These are phyloP conservation scores for Palloptera scutellata DNA, from an alignment of 2,888 invertebrate species.

Conservation along the genomic window DNA sequence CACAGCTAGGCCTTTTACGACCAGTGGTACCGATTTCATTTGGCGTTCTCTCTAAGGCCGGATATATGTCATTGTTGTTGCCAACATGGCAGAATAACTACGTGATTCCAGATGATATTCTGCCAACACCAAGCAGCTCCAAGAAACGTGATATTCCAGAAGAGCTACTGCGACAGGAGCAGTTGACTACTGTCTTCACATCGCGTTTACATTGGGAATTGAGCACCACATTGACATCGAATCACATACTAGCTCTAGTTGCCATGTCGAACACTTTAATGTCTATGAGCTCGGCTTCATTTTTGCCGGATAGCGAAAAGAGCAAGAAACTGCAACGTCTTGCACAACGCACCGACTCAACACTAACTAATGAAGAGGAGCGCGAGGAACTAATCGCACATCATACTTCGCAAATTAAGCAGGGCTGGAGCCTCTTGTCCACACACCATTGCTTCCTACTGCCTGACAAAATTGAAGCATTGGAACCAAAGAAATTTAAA, in stretches of 20 bases:
- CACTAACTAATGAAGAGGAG: constrained; percentile 81
- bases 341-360: constrained; percentile 62
- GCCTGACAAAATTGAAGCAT: constrained; percentile 86
- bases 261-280: constrained; percentile 95
- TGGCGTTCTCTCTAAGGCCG: constrained; percentile 95
- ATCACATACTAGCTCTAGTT: constrained; percentile 93
- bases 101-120: constrained; percentile 57
- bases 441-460: constrained; percentile 95
- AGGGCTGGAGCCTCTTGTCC: constrained; percentile 96
- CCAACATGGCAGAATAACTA: constrained; percentile 83
- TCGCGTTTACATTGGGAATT: constrained; percentile 95
- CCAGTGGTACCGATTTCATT: constrained; percentile 96
- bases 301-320: constrained; percentile 87
- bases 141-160: constrained; percentile 67
- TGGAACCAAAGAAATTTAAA: constrained; percentile 74
- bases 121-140: constrained; percentile 52
- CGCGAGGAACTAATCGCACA: constrained; percentile 84
- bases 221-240: constrained; percentile 92
- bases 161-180: constrained; percentile 78
- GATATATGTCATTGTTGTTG: constrained; percentile 92
- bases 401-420: constrained; percentile 92
- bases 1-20: constrained; percentile 86
- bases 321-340: constrained; percentile 71
- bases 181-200: constrained; percentile 82
- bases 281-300: constrained; percentile 97